Evolutionary conservation across 2,888 invertebrate genomes (phyloP), one percentile per base, ranked within the genome.

Genomic region (Mimumesa dahlbomi): DNA sequence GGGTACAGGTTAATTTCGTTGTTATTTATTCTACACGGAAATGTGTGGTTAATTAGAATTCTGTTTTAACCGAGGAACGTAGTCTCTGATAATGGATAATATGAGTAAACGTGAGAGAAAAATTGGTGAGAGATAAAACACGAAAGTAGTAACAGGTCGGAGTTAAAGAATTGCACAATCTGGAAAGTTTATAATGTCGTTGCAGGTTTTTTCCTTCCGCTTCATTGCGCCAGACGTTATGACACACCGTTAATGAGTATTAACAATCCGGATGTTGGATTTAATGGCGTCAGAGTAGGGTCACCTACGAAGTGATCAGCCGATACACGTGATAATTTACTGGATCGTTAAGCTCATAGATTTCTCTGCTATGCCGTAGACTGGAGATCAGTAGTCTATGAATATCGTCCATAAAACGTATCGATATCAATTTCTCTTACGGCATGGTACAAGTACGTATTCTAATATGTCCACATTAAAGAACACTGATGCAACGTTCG

Each of bases 271-370:
- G 42, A 36, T 31, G 50, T 43, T 18, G 58, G 31, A 40, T 62
- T 65, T 67, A 75, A 67, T 48, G 46, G 46, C 31, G 25, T 29
- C 49, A 45, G 25, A 54, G 56, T 66, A 40, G 73, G 45, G 50
- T 70, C 48, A 49, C 38, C 21, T 25, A 36, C 22, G 43, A n/a
- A n/a, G n/a, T n/a, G 16, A 45, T 42, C 43, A 56, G 45, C 42
- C 21, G 40, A 36, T 16, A 31, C 19, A 43, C 40, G 59, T 40
- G 58, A 72, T 75, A 75, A 72, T 78, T 75, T 69, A 72, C 45
- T 56, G 64, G 54, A 54, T 66, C 72, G 78, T 75, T 77, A 57
- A 77, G 59, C 48, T 36, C 22, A 48, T 43, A 66, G 52, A 67
- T 77, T 68, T 77, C 65, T 53, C 57, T 25, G 14, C 18, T 49